Base-by-base conservation (phyloP, 2,113 vertebrate genomes). In the Parotia lawesii region DNA sequence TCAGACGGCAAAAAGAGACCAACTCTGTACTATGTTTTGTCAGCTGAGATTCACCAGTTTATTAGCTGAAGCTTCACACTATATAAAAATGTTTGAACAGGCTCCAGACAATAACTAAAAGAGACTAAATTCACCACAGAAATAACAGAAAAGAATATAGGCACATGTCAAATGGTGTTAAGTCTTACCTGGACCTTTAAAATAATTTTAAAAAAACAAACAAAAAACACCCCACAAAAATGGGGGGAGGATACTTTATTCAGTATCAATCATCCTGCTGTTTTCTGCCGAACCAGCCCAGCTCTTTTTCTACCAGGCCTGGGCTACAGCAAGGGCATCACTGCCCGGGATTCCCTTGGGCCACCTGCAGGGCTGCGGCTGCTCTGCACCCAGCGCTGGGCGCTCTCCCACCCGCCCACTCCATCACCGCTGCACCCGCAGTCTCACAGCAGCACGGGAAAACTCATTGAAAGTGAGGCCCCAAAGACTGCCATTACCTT, bases 301-400 rank as follows among this genome's bases (percentile, higher is more conserved):
- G 35, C 6, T 31, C 28, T 33, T 58, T 28, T 24, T 15, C 3
- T 7, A 24, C n/a, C 5, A 13, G 27, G 19, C 29, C 64, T 37
- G 28, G 24, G 33, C 21, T 61, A 19, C 51, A 80, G 37, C 48
- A 56, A 40, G 13, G 8, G 11, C 64, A 65, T 37, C 37, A 0
- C 9, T 7, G 35, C 12, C 16, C 22, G 0, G 0, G 51, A 17
- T 24, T 66, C 9, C 51, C 61, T 2, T 0, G 21, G 56, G 51
- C 22, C 77, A 61, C 50, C 76, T 48, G 47, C 58, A 57, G 50
- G 31, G 70, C 56, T 0, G 0, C 1, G 17, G 44, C 48, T 14
- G 58, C 67, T 51, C 71, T 47, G 72, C 76, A 65, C 21, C 50
- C 80, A 18, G 1, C 0, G 1, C 40, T 4, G 14, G 1, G 5